Percentiles rank a stretch among this genome's conserved stretches.
Evolutionary conservation across 2,113 vertebrate species (phyloP).

Genomic region (Rhea pennata): DNA sequence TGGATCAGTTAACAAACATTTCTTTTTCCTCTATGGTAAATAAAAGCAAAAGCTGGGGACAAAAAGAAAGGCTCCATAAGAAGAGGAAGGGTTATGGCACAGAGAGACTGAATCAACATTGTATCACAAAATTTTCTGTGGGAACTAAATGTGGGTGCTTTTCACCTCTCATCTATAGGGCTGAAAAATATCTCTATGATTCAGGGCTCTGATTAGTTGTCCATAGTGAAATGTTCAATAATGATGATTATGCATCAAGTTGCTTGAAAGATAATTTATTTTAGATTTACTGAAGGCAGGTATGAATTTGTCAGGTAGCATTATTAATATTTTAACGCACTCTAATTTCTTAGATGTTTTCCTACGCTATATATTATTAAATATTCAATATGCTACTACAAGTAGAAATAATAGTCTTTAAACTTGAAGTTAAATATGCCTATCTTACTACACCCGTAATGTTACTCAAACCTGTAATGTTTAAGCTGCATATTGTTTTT

Average conservation of each 20-base stretch:
- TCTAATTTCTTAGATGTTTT: background rate
- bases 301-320: background rate
- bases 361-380: background rate
- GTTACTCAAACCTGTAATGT: background rate
- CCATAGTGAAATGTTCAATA: background rate
- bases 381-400: background rate
- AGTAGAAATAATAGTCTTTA: background rate
- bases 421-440: background rate
- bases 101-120: background rate
- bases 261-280: background rate
- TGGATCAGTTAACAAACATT: background rate
- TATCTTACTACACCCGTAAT: background rate
- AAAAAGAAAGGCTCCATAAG: background rate
- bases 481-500: slow-evolving; percentile 16
- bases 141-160: background rate
- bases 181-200: background rate
- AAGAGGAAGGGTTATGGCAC: background rate
- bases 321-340: background rate
- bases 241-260: background rate
- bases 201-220: background rate
- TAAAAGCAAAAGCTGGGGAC: background rate
- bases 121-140: background rate
- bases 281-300: background rate
- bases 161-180: background rate
- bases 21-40: background rate